These are phyloP conservation scores for Spongilla lacustris DNA, from an alignment of 37 sponge, comb jelly and placozoan genomes.

Conservation along the genomic window DNA sequence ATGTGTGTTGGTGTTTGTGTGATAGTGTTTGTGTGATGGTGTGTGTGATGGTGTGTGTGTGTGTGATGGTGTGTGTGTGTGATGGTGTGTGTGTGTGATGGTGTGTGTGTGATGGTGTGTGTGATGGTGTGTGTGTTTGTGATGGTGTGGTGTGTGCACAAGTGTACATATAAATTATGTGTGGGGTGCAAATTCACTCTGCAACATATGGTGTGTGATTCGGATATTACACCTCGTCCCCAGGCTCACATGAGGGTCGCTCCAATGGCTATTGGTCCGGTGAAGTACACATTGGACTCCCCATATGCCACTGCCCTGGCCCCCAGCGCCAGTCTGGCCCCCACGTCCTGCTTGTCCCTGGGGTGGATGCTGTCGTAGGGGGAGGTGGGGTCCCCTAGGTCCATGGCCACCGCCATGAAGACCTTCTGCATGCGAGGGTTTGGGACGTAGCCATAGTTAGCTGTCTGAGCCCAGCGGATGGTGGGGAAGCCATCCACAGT, in stretches of 20 bases:
- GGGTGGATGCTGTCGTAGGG: slow-evolving; percentile 76
- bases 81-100: no score
- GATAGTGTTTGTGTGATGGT: neutral
- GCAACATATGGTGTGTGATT: neutral
- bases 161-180: neutral
- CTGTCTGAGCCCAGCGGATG: slow-evolving; percentile 71
- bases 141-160: neutral
- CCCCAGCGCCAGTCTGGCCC: slow-evolving; percentile 35
- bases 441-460: slow-evolving; percentile 60
- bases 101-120: no score
- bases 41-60: neutral
- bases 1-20: neutral
- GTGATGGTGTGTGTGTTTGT: no score
- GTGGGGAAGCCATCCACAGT: slow-evolving; percentile 52
- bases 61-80: neutral
- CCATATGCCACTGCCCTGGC: slow-evolving; percentile 51
- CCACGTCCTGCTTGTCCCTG: slow-evolving; percentile 67
- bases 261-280: slow-evolving; percentile 31
- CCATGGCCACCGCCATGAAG: slow-evolving; percentile 85
- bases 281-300: slow-evolving; percentile 25
- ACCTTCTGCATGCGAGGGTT: slow-evolving; percentile 62
- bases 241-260: slow-evolving; percentile 21
- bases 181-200: no score
- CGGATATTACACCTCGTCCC: neutral
- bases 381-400: slow-evolving; percentile 78